Evolutionary conservation across 2,113 vertebrate species (phyloP).

Genomic region (Thamnaconus septentrionalis): DNA sequence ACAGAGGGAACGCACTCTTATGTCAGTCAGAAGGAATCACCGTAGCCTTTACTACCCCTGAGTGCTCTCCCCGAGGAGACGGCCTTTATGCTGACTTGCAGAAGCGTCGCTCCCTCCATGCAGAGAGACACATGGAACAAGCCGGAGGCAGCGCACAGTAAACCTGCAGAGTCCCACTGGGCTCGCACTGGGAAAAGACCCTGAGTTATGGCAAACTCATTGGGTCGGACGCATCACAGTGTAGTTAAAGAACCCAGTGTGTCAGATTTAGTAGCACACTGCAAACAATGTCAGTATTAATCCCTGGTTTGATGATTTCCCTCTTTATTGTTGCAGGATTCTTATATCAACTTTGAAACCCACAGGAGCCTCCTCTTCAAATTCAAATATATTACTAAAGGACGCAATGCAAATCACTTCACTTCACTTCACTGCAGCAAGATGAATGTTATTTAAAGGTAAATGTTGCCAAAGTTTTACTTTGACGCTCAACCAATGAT

Average conservation of each 20-base stretch:
- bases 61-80: constrained; percentile 9
- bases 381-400: no score
- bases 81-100: constrained; percentile 8
- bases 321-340: no score
- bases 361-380: no score
- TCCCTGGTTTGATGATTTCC: no score
- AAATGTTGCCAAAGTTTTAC: constrained; percentile 32
- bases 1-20: constrained; percentile 3
- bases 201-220: constrained; percentile 36
- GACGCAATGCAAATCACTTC: no score
- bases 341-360: no score
- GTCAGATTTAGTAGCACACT: no score
- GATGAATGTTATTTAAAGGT: constrained; percentile 1
- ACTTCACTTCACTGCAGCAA: neutral
- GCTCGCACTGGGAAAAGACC: constrained; percentile 37
- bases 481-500: constrained; percentile 20
- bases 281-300: no score
- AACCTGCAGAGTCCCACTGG: constrained; percentile 62
- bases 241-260: no score
- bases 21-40: constrained; percentile 27
- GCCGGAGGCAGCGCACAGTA: constrained; percentile 55
- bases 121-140: constrained; percentile 56
- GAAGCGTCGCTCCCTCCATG: constrained; percentile 7
- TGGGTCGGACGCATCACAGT: neutral
- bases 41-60: neutral